Evolutionary conservation across 2,888 invertebrate species (phyloP), one percentile per base, ranked within the genome.

Genomic region (Dorcus parallelipipedus): DNA sequence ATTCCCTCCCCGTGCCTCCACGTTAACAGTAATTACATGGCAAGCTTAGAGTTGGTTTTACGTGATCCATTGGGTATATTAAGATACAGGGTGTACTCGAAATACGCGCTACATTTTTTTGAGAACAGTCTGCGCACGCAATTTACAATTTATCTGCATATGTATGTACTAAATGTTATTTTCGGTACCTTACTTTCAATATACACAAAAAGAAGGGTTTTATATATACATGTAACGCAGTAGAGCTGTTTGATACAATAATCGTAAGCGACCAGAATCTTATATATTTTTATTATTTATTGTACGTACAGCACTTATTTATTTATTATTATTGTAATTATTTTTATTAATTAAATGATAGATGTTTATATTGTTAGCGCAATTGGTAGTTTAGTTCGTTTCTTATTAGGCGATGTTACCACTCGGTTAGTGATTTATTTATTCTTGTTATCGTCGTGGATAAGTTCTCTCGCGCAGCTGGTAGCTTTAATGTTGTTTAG

Each of bases 401-500:
- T 47, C 26, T 55, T 50, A 51, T 38, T 48, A 48, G 33, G 26
- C 38, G 50, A 47, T 50, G 55, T 56, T 56, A 56, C 52, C 52
- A 52, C 52, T 56, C 43, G 14, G 8, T 20, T 17, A 14, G 20
- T 33, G 26, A 23, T 33, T 33, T 33, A 33, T 33, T 56, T 54
- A 23, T 47, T 39, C 38, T 38, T 49, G 49, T 26, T 54, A 49
- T 49, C 23, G 40, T 49, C 17, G 38, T 50, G 38, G 9, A 38
- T 55, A 52, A 39, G 41, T 52, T 42, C 9, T 26, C 41, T 49
- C 42, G 42, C 48, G 57, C 54, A 60, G 60, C 60, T 60, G 60
- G 48, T 60, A 60, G 60, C 60, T 60, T 60, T 60, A 60, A 57
- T 51, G 48, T 38, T 41, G 49, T 55, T 59, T 52, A 49, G 55